phyloP scores from a whole-genome alignment of 2,113 vertebrate genomes.

The Lepisosteus osseus region DNA sequence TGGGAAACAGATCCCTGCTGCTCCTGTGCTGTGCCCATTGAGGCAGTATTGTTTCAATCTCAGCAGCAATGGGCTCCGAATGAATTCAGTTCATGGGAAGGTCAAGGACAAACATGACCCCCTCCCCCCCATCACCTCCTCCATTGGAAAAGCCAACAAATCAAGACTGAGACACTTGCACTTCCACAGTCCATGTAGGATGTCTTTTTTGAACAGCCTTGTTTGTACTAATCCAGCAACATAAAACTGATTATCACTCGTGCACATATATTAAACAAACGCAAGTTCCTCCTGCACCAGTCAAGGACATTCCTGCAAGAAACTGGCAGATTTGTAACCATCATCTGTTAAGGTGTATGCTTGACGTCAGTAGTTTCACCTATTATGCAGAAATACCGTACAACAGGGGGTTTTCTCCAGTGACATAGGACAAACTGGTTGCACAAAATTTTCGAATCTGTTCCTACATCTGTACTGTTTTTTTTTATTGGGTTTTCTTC shows the following conservation, averaged over 20 bases:
- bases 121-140: conserved; percentile 33
- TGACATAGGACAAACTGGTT: too few relatives aligned
- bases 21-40: conserved; percentile 37
- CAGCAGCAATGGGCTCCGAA: conserved; percentile 49
- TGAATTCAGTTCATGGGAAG: conserved; percentile 58
- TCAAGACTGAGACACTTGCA: conserved; percentile 22
- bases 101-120: conserved; percentile 56
- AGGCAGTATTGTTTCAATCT: conserved; percentile 53
- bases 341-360: too few relatives aligned
- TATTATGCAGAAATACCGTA: too few relatives aligned
- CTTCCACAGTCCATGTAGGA: background rate
- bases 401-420: too few relatives aligned
- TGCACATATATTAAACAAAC: background rate
- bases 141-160: conserved; percentile 26
- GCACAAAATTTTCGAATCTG: too few relatives aligned
- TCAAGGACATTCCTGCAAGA: background rate
- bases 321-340: too few relatives aligned
- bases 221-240: background rate
- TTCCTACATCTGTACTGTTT: too few relatives aligned
- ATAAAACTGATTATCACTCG: background rate
- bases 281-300: background rate
- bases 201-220: background rate
- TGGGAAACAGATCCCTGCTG: background rate
- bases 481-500: too few relatives aligned
- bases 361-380: too few relatives aligned